Percentiles rank a stretch among this genome's conserved stretches.
Conservation (phyloP, 2,797 vertebrate species). For the Anabacerthia variegaticeps region DNA sequence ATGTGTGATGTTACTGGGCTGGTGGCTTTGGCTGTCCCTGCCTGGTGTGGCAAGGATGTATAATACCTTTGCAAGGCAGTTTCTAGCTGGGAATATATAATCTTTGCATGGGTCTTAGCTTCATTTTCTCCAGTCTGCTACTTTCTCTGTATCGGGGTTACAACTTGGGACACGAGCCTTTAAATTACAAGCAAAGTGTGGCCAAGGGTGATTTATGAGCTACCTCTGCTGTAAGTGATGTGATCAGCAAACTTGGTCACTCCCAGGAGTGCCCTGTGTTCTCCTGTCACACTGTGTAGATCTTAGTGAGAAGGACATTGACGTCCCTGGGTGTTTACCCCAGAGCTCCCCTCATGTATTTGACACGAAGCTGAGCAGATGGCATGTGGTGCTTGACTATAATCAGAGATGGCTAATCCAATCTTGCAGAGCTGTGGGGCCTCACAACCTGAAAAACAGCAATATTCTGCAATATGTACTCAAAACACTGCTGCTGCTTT, state of each 20-base stretch:
- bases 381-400: neutral
- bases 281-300: neutral
- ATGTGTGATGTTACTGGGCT: fast-evolving
- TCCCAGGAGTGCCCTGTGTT: neutral
- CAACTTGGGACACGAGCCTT: fast-evolving
- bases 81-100: neutral
- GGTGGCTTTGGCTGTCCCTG: neutral
- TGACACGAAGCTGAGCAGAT: neutral
- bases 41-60: neutral
- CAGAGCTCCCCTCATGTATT: neutral
- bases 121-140: neutral
- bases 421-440: neutral
- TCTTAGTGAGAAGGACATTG: neutral
- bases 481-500: neutral
- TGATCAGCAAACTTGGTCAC: neutral
- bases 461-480: neutral
- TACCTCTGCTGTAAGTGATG: neutral
- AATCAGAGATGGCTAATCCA: neutral
- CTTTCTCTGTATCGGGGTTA: neutral
- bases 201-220: neutral
- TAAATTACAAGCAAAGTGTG: neutral
- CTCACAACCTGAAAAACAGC: neutral
- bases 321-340: neutral
- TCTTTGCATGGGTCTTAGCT: neutral
- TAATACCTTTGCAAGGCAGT: neutral